Conservation (phyloP, 2,797 vertebrate species). For the Premnoplex brunnescens region DNA sequence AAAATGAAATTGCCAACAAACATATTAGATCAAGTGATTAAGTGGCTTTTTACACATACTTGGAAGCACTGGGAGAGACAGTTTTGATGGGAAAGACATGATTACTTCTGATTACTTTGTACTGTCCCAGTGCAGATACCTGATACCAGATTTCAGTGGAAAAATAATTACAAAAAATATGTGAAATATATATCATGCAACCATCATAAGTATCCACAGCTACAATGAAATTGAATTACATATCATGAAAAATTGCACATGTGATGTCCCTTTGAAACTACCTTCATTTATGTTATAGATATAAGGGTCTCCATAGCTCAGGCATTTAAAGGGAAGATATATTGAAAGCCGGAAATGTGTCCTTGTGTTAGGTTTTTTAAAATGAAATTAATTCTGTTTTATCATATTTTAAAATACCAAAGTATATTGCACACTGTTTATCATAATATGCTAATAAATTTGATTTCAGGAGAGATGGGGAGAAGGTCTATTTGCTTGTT, state of each 20-base stretch:
- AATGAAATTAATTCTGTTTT: not conserved
- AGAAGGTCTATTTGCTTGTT: not conserved
- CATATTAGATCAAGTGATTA: conserved; percentile 44
- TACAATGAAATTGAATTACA: not conserved
- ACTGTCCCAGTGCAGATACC: not conserved
- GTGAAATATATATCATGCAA: conserved; percentile 7
- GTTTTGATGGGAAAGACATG: conserved; percentile 20
- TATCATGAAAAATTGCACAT: conserved; percentile 20
- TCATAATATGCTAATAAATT: not conserved
- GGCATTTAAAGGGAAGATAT: not conserved
- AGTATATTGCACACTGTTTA: not conserved
- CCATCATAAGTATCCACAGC: not conserved
- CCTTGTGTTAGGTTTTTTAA: not conserved
- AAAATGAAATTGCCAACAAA: conserved; percentile 61
- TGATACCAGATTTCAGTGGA: conserved; percentile 15
- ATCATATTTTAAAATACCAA: not conserved
- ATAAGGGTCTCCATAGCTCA: not conserved
- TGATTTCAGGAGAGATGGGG: not conserved
- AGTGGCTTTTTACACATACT: conserved; percentile 45
- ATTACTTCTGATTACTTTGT: conserved; percentile 33
- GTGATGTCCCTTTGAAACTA: not conserved
- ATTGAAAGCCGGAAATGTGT: not conserved
- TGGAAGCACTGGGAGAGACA: not conserved
- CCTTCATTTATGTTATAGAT: not conserved
- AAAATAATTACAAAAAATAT: not conserved